Conservation (phyloP, 1,140 invertebrate genomes). For the Goniozus legneri region DNA sequence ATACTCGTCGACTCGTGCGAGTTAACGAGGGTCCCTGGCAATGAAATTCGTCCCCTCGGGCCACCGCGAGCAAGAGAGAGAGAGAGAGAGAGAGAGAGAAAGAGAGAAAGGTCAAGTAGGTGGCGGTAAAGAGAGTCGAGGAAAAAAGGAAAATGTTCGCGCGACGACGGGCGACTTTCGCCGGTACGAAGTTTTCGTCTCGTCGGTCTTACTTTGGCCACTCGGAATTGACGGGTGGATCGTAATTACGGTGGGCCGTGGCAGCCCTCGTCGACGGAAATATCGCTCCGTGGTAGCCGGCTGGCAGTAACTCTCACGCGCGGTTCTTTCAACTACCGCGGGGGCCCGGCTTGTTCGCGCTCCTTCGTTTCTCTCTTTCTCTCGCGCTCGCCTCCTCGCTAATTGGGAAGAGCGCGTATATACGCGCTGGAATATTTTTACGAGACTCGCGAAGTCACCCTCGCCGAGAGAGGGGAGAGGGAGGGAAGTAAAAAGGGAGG, state of each 20-base stretch:
- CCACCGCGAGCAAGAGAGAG: no score
- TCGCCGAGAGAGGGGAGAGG: constrained; percentile 8
- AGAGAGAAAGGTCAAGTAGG: background rate
- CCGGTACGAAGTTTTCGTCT: background rate
- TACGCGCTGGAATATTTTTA: constrained; percentile 36
- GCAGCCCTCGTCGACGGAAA: constrained; percentile 50
- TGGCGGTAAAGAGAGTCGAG: no score
- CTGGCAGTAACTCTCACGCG: no score
- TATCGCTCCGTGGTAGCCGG: constrained; percentile 45
- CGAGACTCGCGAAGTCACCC: constrained; percentile 20
- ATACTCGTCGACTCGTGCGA: no score
- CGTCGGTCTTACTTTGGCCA: constrained; percentile 7
- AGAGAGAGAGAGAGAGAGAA: background rate
- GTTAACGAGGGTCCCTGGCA: no score
- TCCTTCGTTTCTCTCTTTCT: no score
- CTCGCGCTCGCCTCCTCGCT: no score
- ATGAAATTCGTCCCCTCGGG: no score
- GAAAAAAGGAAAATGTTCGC: background rate
- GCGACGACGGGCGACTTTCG: background rate
- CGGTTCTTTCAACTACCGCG: constrained; percentile 46
- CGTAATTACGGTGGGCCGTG: constrained; percentile 38
- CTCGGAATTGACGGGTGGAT: constrained; percentile 43
- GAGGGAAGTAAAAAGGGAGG: constrained; percentile 11
- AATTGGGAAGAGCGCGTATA: constrained; percentile 49
- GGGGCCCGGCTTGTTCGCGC: no score